phyloP scores from a whole-genome alignment of 2,888 invertebrate genomes.

The Conchocele bisecta region DNA sequence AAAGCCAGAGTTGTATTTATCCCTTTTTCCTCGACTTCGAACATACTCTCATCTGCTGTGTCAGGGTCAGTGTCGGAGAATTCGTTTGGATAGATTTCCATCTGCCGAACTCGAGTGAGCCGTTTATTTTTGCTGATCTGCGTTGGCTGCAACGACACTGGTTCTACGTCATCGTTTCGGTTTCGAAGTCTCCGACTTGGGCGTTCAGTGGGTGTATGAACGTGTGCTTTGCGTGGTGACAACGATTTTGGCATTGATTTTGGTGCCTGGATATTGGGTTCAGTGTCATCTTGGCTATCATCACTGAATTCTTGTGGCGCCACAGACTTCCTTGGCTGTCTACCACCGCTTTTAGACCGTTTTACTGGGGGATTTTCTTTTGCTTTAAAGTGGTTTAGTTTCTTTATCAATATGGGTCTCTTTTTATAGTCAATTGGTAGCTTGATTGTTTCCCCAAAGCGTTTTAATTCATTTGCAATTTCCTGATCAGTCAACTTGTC shows the following conservation, averaged over 20 bases:
- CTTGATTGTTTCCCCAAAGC: slow-evolving; percentile 71
- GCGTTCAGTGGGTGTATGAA: slow-evolving; percentile 3
- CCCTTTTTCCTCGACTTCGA: slow-evolving; percentile 72
- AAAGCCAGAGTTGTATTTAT: slow-evolving; percentile 71
- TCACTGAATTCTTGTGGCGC: slow-evolving; percentile 60
- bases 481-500: slow-evolving; percentile 70
- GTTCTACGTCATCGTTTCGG: slow-evolving; percentile 16
- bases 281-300: slow-evolving; percentile 60
- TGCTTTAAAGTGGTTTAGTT: slow-evolving; percentile 73
- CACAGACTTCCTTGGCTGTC: slow-evolving; percentile 33
- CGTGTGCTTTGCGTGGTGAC: slow-evolving; percentile 25
- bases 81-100: slow-evolving; percentile 62
- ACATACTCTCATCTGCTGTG: slow-evolving; percentile 69
- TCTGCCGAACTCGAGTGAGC: not conserved
- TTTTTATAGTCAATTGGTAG: slow-evolving; percentile 69
- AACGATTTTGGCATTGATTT: slow-evolving; percentile 26
- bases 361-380: slow-evolving; percentile 61
- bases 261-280: no score
- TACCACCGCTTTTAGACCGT: slow-evolving; percentile 35
- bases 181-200: slow-evolving; percentile 15
- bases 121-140: slow-evolving; percentile 9
- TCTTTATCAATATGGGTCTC: slow-evolving; percentile 71
- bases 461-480: slow-evolving; percentile 66
- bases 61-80: slow-evolving; percentile 73
- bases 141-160: not conserved